Conservation (phyloP, 1,140 invertebrate species). For the Trichoplusia ni region DNA sequence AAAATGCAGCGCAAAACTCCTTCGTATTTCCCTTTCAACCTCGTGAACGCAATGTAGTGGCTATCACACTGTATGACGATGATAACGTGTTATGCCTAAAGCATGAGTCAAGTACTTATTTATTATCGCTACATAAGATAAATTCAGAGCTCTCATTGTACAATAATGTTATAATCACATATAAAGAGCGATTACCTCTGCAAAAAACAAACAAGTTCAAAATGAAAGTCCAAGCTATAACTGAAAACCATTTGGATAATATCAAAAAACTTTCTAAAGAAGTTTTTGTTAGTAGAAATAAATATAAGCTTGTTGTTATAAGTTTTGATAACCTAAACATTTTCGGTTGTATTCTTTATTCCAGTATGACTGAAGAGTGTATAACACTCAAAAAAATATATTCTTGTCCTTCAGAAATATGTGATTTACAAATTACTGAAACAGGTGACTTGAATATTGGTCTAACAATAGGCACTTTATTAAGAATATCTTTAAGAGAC, state of each 20-base stretch:
- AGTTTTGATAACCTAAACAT: conserved; percentile 57
- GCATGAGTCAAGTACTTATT: conserved; percentile 40
- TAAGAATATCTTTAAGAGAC: conserved; percentile 43
- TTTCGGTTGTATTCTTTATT: conserved; percentile 49
- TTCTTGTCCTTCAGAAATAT: conserved; percentile 57
- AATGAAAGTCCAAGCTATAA: conserved; percentile 33
- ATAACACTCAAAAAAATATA: conserved; percentile 49
- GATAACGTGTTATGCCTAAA: conserved; percentile 49
- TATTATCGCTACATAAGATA: conserved; percentile 48
- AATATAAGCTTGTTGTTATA: conserved; percentile 48
- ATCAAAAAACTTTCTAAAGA: conserved; percentile 43
- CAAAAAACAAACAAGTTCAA: conserved; percentile 27
- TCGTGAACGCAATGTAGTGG: conserved; percentile 40
- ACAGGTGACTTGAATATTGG: conserved; percentile 41
- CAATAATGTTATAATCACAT: conserved; percentile 35
- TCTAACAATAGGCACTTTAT: conserved; percentile 56
- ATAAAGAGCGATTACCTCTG: conserved; percentile 17
- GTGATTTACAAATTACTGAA: conserved; percentile 44
- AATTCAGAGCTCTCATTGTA: conserved; percentile 43
- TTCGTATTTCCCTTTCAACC: conserved; percentile 49
- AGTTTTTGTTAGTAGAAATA: conserved; percentile 20
- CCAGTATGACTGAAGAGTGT: conserved; percentile 28
- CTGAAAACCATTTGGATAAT: conserved; percentile 34
- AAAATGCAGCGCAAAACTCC: conserved; percentile 51
- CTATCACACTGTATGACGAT: conserved; percentile 27